phyloP scores from a whole-genome alignment of 1,140 invertebrate species.

The Cherax destructor region DNA sequence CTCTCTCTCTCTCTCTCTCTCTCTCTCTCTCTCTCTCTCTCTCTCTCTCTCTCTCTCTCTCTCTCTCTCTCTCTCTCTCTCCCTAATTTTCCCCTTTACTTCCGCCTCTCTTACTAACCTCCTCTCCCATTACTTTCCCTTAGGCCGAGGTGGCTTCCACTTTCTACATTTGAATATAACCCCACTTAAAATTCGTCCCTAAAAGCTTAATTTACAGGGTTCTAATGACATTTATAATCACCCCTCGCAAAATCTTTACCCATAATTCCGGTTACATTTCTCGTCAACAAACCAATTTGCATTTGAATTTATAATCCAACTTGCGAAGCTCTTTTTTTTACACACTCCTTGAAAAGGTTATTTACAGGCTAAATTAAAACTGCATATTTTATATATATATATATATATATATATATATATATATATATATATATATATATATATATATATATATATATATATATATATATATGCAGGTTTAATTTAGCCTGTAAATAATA shows the following conservation, averaged over 20 bases:
- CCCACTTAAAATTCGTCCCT: constrained; percentile 5
- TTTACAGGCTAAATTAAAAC: constrained; percentile 49
- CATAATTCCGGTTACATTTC: constrained; percentile 36
- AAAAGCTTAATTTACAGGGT: constrained; percentile 48
- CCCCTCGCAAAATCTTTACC: constrained; percentile 39
- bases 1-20: no score
- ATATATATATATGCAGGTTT: constrained; percentile 12
- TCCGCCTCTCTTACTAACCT: no score
- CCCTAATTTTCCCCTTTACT: no score
- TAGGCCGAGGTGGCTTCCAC: background rate
- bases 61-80: no score
- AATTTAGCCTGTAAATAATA: no score
- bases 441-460: background rate
- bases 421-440: background rate
- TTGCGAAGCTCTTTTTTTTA: constrained; percentile 36
- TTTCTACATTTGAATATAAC: background rate
- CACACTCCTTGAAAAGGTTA: constrained; percentile 32
- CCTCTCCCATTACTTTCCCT: background rate
- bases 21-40: no score
- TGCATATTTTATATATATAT: background rate
- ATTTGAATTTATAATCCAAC: constrained; percentile 58
- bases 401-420: background rate
- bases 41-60: no score
- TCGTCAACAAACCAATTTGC: constrained; percentile 54
- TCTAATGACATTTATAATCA: constrained; percentile 57